Evolutionary conservation across 2,797 vertebrate species (phyloP), one percentile per base, ranked within the genome.

Genomic region (Cercopithecus mitis): DNA sequence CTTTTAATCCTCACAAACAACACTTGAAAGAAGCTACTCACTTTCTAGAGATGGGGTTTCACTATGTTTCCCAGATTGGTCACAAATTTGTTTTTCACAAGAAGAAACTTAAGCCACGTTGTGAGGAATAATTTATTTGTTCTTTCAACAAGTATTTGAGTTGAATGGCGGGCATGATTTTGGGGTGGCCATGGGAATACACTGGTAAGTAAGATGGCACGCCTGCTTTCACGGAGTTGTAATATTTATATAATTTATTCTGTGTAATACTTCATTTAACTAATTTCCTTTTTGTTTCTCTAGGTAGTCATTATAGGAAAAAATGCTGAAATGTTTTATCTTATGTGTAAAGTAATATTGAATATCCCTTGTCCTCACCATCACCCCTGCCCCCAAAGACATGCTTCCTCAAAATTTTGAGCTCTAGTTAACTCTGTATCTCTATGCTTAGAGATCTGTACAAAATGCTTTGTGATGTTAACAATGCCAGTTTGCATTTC

Each of bases 1-100:
- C 39, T 83, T 96, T 96, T 88, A 90, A 90, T 73, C 47, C 7
- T 80, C 33, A 88, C 13, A 67, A 90, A 91, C n/a, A 96, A 22
- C 22, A 41, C 30, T 87, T 86, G n/a, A 88, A 89, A 50, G 41
- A 72, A 77, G 39, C 45, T 73, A 30, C 7, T 81, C 4, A 88
- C 24, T 50, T 96, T 67, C 7, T 67, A n/a, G 33, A n/a, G 15
- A n/a, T 67, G 33, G 30, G 61, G 33, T 67, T 67, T 67, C 61
- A n/a, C 33, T 67, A 2, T n/a, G 15, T 67, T 67, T 67, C 61
- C 61, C 61, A 67, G 61, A 67, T 17, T 67, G 33, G 61, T 67
- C 61, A 67, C 8, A 33, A 67, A 67, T 33, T 94, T 93, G 20
- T 75, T 97, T 95, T 55, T 17, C 30, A 8, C 87, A 76, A 83